phyloP scores from a whole-genome alignment of 2,797 vertebrate genomes.

The Myoxocephalus aenaeus region DNA sequence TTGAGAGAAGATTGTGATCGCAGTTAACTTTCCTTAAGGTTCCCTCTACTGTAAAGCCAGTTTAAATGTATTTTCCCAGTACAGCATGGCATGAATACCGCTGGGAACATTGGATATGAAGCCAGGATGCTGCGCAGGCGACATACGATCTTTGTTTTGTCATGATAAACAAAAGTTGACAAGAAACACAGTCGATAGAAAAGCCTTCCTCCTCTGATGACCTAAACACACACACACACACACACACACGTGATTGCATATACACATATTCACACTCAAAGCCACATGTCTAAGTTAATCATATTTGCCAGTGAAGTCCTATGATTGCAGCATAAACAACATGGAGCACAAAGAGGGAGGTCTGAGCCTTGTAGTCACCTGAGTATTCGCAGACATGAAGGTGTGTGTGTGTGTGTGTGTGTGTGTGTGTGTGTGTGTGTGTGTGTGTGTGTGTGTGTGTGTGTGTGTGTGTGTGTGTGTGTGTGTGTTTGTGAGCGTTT shows the following conservation, averaged over 20 bases:
- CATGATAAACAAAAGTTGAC: constrained; percentile 39
- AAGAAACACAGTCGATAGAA: constrained; percentile 34
- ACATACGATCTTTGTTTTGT: constrained; percentile 43
- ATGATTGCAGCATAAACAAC: constrained; percentile 68
- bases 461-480: constrained; percentile 13
- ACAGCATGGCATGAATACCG: background rate
- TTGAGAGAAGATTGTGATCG: no score
- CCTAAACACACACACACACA: constrained; percentile 51
- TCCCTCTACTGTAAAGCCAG: no score
- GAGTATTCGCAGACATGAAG: constrained; percentile 59
- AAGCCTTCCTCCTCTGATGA: constrained; percentile 43
- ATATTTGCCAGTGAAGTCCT: constrained; percentile 45
- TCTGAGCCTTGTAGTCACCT: constrained; percentile 57
- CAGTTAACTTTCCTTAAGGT: no score
- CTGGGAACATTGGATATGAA: constrained; percentile 20
- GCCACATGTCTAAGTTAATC: constrained; percentile 49
- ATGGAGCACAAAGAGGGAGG: constrained; percentile 36
- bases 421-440: constrained; percentile 3
- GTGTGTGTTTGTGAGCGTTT: no score
- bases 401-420: constrained; percentile 33
- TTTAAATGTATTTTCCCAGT: background rate
- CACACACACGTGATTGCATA: constrained; percentile 13
- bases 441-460: constrained; percentile 29
- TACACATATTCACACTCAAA: constrained; percentile 33
- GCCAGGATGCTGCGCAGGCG: constrained; percentile 17